These are phyloP conservation scores for Prietella phreatophila DNA, from an alignment of 2,113 vertebrate genomes.

Conservation along the genomic window DNA sequence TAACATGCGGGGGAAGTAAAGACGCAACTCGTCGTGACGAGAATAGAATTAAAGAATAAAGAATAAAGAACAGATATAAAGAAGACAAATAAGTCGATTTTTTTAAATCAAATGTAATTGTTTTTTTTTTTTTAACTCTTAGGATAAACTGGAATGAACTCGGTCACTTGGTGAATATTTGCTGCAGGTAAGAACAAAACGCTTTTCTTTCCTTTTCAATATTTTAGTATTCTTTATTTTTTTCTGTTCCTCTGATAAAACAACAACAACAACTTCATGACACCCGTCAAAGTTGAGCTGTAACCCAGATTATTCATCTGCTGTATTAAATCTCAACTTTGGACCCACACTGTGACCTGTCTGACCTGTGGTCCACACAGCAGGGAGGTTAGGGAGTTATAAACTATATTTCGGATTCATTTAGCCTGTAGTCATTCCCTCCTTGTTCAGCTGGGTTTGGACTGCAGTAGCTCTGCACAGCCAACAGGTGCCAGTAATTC, in stretches of 20 bases:
- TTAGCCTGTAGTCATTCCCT: background rate
- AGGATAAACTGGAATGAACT: conserved; percentile 9
- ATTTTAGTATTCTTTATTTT: background rate
- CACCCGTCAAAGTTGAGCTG: background rate
- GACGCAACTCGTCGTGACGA: background rate
- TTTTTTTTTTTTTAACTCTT: background rate
- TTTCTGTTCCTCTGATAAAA: background rate
- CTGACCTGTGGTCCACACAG: background rate
- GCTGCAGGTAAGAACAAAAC: conserved; percentile 26
- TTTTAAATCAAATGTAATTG: background rate
- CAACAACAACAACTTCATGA: background rate
- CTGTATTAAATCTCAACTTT: background rate
- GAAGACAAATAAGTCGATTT: background rate
- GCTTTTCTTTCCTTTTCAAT: background rate
- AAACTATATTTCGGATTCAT: background rate
- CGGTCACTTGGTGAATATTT: background rate
- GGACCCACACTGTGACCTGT: background rate
- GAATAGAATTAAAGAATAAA: background rate
- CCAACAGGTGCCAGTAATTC: conserved; percentile 73
- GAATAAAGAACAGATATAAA: background rate
- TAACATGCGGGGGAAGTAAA: conserved; percentile 18
- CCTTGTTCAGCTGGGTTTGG: background rate
- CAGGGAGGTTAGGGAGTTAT: background rate
- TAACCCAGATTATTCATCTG: background rate
- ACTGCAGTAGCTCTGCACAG: conserved; percentile 58